phyloP scores from a whole-genome alignment of 2,888 invertebrate genomes.

The Cheilosia soror region DNA sequence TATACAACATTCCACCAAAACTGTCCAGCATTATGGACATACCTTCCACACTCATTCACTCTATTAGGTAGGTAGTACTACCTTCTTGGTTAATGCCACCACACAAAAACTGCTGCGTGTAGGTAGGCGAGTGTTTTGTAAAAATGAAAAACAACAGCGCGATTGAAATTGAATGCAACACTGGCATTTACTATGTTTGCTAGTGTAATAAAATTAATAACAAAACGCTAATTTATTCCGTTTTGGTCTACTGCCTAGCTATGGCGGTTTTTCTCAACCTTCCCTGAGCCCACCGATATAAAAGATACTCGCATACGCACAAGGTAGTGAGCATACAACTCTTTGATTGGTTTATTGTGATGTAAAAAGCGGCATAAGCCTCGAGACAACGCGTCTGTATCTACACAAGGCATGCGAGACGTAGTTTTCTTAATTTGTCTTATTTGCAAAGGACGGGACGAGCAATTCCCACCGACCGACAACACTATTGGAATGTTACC shows the following conservation, averaged over 20 bases:
- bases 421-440: background rate
- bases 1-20: constrained; percentile 31
- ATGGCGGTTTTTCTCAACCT: constrained; percentile 68
- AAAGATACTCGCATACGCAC: constrained; percentile 24
- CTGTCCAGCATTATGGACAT: constrained; percentile 22
- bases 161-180: constrained; percentile 57
- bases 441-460: constrained; percentile 76
- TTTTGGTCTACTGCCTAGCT: constrained; percentile 70
- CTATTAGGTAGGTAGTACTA: background rate
- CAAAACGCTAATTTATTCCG: constrained; percentile 82
- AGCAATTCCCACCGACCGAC: constrained; percentile 51
- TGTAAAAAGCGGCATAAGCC: constrained; percentile 63
- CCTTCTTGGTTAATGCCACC: constrained; percentile 20
- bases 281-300: constrained; percentile 37
- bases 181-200: constrained; percentile 76
- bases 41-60: constrained; percentile 9
- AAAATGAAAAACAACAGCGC: constrained; percentile 38
- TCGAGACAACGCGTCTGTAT: constrained; percentile 22
- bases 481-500: constrained; percentile 10
- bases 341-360: constrained; percentile 74
- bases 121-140: constrained; percentile 25
- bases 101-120: constrained; percentile 6
- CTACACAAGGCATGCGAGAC: background rate
- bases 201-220: constrained; percentile 83
- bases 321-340: constrained; percentile 49